Evolutionary conservation across 1,140 invertebrate species (phyloP), one percentile per base, ranked within the genome.

Genomic region (Calephelis nemesis): DNA sequence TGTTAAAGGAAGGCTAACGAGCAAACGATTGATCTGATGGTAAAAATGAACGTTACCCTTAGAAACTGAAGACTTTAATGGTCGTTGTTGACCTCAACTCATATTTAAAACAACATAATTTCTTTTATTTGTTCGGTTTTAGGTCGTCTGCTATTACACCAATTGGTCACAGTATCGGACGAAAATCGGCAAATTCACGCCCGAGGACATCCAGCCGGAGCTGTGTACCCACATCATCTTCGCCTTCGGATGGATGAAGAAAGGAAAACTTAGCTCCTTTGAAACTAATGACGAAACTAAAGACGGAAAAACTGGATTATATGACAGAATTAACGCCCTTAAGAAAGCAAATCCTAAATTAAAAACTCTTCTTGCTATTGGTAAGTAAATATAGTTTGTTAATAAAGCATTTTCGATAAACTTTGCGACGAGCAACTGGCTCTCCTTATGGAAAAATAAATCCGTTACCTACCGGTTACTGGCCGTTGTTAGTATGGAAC

Each of bases 141-240:
- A 96, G 94, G 93, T 98, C 66, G 97, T 98, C 1, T 99, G 98
- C 84, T 99, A 99, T 87, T 99, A 98, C 91, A 98, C 97, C 15
- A 99, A 99, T 92, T 99, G 98, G 98, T 98, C 98, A 0, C 98
- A 99, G 83, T 99, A 99, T 84, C 93, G 98, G 65, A 95, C 96
- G 0, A 98, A 98, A 85, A 93, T 97, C 67, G 98, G 97, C 45
- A 99, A 99, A 92, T 99, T 98, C 91, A 83, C 95, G 47, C 98
- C 98, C 0, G 98, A 99, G 92, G 97, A 99, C 86, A 98, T 99
- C 71, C 96, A 98, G 67, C 97, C 98, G 2, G 96, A 98, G 88
- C 93, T 99, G 6, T 99, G 98, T 88, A 99, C 98, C 0, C 98
- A 99, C 92, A 94, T 99, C 76, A 97, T 99, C 77, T 99, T 98